phyloP scores from a whole-genome alignment of 2,888 invertebrate genomes.

The Polyommatus icarus region DNA sequence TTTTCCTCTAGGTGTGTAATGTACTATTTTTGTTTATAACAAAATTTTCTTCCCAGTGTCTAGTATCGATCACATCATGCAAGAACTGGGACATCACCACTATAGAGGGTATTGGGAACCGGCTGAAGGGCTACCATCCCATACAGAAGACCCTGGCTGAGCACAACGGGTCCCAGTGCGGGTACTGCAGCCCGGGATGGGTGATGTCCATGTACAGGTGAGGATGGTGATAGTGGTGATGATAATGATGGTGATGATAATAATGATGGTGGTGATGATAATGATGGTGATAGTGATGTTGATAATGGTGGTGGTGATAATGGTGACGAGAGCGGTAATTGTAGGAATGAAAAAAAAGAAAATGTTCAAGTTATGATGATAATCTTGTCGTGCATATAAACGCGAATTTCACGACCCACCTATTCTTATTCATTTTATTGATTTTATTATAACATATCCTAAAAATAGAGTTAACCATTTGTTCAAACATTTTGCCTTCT shows the following conservation, averaged over 20 bases:
- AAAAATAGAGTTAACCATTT: too few relatives aligned
- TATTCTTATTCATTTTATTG: too few relatives aligned
- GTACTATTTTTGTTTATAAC: too few relatives aligned
- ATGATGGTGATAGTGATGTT: background rate
- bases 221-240: background rate
- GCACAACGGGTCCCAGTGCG: conserved; percentile 84
- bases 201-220: conserved; percentile 51
- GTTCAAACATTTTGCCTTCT: too few relatives aligned
- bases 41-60: conserved; percentile 57
- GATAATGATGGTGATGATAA: background rate
- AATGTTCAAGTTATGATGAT: background rate
- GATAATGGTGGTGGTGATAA: background rate
- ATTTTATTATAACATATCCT: too few relatives aligned
- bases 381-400: too few relatives aligned
- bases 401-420: too few relatives aligned
- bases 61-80: conserved; percentile 75
- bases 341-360: too few relatives aligned
- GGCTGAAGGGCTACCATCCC: conserved; percentile 80
- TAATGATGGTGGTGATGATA: background rate
- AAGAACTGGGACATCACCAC: conserved; percentile 85
- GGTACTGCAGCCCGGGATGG: conserved; percentile 79
- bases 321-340: too few relatives aligned
- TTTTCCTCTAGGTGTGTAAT: too few relatives aligned
- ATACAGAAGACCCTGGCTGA: conserved; percentile 81
- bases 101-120: conserved; percentile 85